A percentile compares a stretch with the other conserved stretches of the same genome.
These are phyloP conservation scores for Antrozous pallidus DNA, from an alignment of 2,797 vertebrate genomes.

Conservation along the genomic window DNA sequence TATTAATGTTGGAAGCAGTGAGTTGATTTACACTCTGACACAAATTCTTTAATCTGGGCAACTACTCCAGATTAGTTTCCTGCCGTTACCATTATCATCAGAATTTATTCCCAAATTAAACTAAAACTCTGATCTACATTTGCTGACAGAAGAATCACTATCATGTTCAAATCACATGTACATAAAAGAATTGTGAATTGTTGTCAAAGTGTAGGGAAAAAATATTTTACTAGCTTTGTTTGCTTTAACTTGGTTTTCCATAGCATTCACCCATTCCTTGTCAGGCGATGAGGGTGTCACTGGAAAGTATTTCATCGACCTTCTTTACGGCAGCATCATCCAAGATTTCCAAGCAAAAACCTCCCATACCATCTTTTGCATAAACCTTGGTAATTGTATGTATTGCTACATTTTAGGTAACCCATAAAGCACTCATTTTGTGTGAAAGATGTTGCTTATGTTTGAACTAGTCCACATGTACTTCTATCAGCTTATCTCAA, in stretches of 20 bases:
- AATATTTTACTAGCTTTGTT: background rate
- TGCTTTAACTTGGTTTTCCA: background rate
- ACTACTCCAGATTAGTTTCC: background rate
- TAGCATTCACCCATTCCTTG: background rate
- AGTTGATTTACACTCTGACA: background rate
- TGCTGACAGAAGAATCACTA: background rate
- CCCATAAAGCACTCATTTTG: background rate
- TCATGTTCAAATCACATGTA: background rate
- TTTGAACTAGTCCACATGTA: background rate
- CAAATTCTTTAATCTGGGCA: background rate
- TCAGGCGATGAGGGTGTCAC: background rate
- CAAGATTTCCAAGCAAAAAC: background rate
- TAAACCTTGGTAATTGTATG: background rate
- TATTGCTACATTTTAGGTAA: background rate
- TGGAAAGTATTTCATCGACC: background rate
- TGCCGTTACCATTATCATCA: background rate
- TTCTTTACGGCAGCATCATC: background rate
- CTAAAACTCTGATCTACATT: background rate
- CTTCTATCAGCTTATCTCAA: background rate
- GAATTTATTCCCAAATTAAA: conserved; percentile 12
- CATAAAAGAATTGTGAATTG: background rate
- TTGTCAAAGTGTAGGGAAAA: background rate
- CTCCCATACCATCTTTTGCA: background rate
- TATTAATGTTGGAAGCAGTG: background rate
- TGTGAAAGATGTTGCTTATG: background rate